A percentile compares a stretch with the other conserved stretches of the same genome.
Evolutionary conservation across 1,140 invertebrate species (phyloP).

Genomic region (Argopecten irradians): DNA sequence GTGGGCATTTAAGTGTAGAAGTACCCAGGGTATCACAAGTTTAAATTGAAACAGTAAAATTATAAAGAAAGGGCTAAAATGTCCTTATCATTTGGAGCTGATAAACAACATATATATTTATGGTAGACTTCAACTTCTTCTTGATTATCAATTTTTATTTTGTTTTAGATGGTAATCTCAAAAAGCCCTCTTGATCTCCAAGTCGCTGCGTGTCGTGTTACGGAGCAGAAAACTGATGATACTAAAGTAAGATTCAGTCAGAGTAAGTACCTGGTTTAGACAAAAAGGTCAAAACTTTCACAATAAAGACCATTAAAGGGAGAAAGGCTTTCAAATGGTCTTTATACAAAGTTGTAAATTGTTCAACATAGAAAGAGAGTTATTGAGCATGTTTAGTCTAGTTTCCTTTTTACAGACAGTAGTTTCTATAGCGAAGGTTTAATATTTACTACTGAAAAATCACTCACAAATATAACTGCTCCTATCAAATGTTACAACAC

Average conservation of each 20-base stretch:
- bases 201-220: slow-evolving; percentile 85
- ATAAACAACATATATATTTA: too few relatives aligned
- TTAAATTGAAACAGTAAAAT: too few relatives aligned
- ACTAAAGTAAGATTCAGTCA: slow-evolving; percentile 50
- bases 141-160: neutral
- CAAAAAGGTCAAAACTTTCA: too few relatives aligned
- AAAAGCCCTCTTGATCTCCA: slow-evolving; percentile 62
- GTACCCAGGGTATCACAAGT: too few relatives aligned
- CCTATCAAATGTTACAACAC: too few relatives aligned
- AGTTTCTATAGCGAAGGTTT: too few relatives aligned
- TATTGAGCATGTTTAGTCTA: neutral
- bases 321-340: neutral
- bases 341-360: neutral
- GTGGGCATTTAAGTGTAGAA: too few relatives aligned
- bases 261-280: too few relatives aligned
- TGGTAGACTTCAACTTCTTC: neutral
- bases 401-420: neutral
- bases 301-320: neutral
- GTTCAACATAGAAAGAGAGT: neutral
- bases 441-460: too few relatives aligned
- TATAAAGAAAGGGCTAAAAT: too few relatives aligned
- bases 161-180: slow-evolving; percentile 48
- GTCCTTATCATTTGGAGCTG: too few relatives aligned
- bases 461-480: too few relatives aligned
- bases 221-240: slow-evolving; percentile 87